Evolutionary conservation across 2,888 invertebrate species (phyloP).

Genomic region (Vesta saturnalis): DNA sequence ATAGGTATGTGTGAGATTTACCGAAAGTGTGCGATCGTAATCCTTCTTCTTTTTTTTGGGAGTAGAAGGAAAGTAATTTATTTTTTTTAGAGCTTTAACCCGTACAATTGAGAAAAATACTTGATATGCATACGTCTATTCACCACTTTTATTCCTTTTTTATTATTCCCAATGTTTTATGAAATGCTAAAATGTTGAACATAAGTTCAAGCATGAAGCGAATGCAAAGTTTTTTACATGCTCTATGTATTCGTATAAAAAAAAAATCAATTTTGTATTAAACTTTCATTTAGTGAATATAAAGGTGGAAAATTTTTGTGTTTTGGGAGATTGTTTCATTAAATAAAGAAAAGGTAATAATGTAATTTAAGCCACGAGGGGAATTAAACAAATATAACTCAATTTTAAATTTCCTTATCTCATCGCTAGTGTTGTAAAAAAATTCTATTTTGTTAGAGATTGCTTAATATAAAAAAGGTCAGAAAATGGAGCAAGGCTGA

Average conservation of each 20-base stretch:
- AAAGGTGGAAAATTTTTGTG: neutral
- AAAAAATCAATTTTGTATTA: neutral
- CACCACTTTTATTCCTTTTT: conserved; percentile 3
- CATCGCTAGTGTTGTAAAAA: no score
- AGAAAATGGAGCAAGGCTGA: no score
- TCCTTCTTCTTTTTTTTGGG: neutral
- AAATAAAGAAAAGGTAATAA: neutral
- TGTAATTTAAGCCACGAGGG: neutral
- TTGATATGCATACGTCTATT: neutral
- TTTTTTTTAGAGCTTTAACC: conserved; percentile 1
- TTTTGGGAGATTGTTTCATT: neutral
- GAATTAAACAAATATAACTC: neutral
- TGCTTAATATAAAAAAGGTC: neutral
- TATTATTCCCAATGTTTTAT: conserved; percentile 4
- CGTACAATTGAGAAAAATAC: conserved; percentile 2
- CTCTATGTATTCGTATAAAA: neutral
- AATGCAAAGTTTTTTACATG: neutral
- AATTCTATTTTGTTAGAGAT: no score
- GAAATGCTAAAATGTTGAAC: neutral
- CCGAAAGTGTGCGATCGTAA: neutral
- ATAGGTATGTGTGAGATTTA: neutral
- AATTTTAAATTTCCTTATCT: neutral
- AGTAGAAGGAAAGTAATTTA: conserved; percentile 7
- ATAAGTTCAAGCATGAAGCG: neutral
- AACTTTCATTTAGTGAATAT: neutral